These are phyloP conservation scores for Ctenodactylus gundi DNA, from an alignment of 2,113 vertebrate genomes.

Conservation along the genomic window DNA sequence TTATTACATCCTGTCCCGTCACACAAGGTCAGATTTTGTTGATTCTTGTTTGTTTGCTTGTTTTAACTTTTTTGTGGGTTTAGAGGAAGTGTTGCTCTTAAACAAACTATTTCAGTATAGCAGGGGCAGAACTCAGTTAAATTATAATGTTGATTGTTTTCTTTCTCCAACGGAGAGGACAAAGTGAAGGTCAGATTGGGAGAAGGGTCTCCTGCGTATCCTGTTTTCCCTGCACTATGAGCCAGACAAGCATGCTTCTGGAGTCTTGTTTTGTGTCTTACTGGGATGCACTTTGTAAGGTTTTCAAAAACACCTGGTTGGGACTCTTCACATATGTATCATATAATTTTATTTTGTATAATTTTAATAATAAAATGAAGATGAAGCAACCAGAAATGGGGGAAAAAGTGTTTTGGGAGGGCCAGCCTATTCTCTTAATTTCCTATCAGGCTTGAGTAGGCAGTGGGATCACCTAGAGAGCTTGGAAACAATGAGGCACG, in stretches of 20 bases:
- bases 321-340: not conserved
- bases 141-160: not conserved
- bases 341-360: not conserved
- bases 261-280: not conserved
- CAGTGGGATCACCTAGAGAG: not conserved
- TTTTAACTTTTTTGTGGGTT: not conserved
- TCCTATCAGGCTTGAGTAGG: not conserved
- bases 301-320: slow-evolving; percentile 9
- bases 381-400: not conserved
- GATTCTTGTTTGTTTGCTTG: not conserved
- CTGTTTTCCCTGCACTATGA: not conserved
- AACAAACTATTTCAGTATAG: not conserved
- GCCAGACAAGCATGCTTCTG: not conserved
- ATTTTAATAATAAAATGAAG: slow-evolving; percentile 12
- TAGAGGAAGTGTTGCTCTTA: not conserved
- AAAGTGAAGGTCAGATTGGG: not conserved
- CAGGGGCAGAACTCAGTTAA: not conserved
- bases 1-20: rapidly evolving
- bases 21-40: not conserved
- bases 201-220: not conserved
- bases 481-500: not conserved
- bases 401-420: not conserved
- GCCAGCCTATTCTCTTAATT: not conserved
- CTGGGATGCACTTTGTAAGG: not conserved
- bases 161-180: not conserved